Conservation (phyloP, 1,140 invertebrate species). For the Cydia strobilella region DNA sequence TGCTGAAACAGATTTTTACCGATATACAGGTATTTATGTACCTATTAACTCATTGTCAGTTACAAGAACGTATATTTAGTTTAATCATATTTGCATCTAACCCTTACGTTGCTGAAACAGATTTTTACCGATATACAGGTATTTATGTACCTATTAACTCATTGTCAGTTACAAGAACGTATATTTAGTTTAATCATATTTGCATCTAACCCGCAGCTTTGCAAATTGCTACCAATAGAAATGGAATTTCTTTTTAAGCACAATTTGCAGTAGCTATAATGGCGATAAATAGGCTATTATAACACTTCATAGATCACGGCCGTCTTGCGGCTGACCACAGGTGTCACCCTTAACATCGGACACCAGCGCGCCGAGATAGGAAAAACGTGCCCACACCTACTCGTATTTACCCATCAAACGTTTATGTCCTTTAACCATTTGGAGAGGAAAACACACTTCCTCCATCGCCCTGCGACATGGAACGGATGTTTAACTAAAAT, state of each 20-base stretch:
- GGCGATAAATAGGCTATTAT: not conserved
- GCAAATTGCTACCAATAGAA: not conserved
- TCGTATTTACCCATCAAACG: conserved; percentile 32
- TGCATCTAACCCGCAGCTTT: too few relatives aligned
- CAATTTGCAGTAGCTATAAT: not conserved
- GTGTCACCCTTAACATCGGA: conserved; percentile 20
- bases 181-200: too few relatives aligned
- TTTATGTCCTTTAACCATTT: conserved; percentile 51
- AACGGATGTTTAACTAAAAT: conserved; percentile 67
- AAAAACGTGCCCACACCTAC: not conserved
- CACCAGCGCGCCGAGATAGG: not conserved
- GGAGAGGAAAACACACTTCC: conserved; percentile 59
- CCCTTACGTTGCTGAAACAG: too few relatives aligned
- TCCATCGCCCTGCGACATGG: conserved; percentile 43
- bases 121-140: too few relatives aligned
- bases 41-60: too few relatives aligned
- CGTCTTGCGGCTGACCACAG: not conserved
- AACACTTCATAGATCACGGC: conserved; percentile 20
- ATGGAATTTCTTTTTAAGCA: not conserved
- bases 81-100: too few relatives aligned
- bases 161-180: too few relatives aligned
- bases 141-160: too few relatives aligned
- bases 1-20: too few relatives aligned
- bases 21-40: too few relatives aligned
- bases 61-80: too few relatives aligned